Evolutionary conservation across 2,113 vertebrate species (phyloP), one percentile per base, ranked within the genome.

Genomic region (Trochalopteron elliotii): DNA sequence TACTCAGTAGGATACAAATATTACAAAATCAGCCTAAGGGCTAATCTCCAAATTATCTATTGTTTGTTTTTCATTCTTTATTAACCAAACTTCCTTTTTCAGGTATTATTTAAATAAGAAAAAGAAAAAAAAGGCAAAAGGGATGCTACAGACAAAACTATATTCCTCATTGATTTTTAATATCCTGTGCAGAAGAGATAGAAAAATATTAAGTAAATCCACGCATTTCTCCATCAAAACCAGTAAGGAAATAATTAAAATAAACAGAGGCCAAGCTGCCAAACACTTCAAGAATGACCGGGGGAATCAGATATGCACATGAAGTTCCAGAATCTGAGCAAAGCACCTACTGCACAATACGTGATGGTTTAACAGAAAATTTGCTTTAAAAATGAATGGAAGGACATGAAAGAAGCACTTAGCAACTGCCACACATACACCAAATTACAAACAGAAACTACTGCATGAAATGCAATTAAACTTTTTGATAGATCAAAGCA

Each of bases 401-500:
- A 89, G 78, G 47, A 97, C 94, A 96, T 97, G 71, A 97, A 98
- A 98, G 96, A 91, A 92, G 96, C 92, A 64, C 37, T 94, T 64
- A 93, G 47, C 42, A 74, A 83, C 49, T 96, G 75, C 72, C 35
- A 80, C 60, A 68, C 45, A 39, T 89, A 95, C 60, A 83, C 57
- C 88, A 97, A 97, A 96, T 97, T 97, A 94, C 76, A 97, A 95
- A 96, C 65, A 96, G 56, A 89, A 97, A 93, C 72, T 83, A 96
- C 88, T 94, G 53, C 91, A 90, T 97, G 70, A 97, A 97, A 97
- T 94, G 70, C 87, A 98, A 97, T 97, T 97, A 97, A 95, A 96
- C 67, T 97, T 97, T 95, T 83, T 85, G 74, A 86, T 94, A 97
- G 93, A 98, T 97, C 97, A 98, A 98, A 98, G 92, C 82, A 83